Percentiles rank a stretch among this genome's conserved stretches.
Evolutionary conservation across 2,888 invertebrate genomes (phyloP).

Genomic region (Acrobasis consociella): DNA sequence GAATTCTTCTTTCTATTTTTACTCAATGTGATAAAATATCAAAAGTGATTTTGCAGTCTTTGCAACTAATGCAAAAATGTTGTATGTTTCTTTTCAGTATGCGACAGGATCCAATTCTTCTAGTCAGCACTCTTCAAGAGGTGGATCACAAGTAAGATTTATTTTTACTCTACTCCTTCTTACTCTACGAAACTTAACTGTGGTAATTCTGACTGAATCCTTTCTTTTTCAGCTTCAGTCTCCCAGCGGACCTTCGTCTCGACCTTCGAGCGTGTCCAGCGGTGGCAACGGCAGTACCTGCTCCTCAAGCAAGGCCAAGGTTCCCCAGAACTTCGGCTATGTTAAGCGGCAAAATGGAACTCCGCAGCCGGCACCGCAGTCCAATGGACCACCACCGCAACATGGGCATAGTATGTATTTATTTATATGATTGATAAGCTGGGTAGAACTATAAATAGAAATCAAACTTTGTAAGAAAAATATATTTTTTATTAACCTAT

Average conservation of each 20-base stretch:
- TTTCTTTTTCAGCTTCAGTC: constrained; percentile 71
- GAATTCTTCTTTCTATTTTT: no score
- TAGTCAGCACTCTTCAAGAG: constrained; percentile 68
- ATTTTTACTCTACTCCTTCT: constrained; percentile 4
- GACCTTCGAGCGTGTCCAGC: constrained; percentile 73
- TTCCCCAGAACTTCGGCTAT: constrained; percentile 93
- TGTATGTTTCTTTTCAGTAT: constrained; percentile 56
- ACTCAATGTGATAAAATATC: no score
- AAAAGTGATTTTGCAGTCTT: no score
- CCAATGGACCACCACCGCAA: constrained; percentile 66
- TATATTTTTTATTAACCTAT: no score
- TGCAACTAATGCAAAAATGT: constrained; percentile 7
- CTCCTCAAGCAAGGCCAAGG: constrained; percentile 86
- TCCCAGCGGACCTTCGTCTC: constrained; percentile 72
- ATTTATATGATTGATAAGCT: background rate
- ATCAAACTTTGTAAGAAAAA: no score
- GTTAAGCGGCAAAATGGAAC: constrained; percentile 88
- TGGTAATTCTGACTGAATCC: constrained; percentile 22
- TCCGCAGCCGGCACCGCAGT: constrained; percentile 70
- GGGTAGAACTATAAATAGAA: no score
- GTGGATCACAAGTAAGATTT: constrained; percentile 61
- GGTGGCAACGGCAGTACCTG: constrained; percentile 81
- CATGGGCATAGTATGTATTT: constrained; percentile 53
- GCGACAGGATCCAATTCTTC: constrained; percentile 56
- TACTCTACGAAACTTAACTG: background rate